Percentiles rank a stretch among this genome's conserved stretches.
phyloP scores from a whole-genome alignment of 1,140 invertebrate species.

The Chlorops oryzae region DNA sequence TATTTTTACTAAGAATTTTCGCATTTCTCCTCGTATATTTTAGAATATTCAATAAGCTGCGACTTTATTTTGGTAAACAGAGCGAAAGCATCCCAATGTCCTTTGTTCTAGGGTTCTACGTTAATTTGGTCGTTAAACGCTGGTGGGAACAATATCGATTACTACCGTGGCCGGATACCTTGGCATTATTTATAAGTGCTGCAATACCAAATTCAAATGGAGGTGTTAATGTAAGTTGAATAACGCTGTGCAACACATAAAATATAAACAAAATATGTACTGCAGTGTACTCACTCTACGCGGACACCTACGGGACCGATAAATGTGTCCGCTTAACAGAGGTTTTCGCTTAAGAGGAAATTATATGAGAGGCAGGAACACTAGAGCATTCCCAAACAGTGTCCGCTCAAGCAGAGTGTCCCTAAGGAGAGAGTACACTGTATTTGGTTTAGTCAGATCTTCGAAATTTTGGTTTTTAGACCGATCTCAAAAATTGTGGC shows the following conservation, averaged over 20 bases:
- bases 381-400: no score
- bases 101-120: constrained; percentile 91
- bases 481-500: no score
- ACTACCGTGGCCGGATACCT: constrained; percentile 83
- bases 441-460: no score
- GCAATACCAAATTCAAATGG: constrained; percentile 61
- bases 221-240: constrained; percentile 82
- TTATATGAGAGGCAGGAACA: no score
- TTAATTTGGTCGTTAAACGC: constrained; percentile 80
- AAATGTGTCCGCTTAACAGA: no score
- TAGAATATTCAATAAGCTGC: constrained; percentile 74
- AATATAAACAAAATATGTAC: constrained; percentile 6
- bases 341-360: no score
- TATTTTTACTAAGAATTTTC: not conserved
- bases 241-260: no score
- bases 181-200: constrained; percentile 82
- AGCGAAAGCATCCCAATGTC: constrained; percentile 85
- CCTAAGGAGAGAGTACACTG: no score
- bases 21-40: not conserved
- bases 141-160: constrained; percentile 91
- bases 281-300: not conserved
- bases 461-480: no score
- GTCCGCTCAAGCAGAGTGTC: no score
- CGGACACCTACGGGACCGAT: not conserved
- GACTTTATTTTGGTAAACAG: constrained; percentile 72